phyloP scores from a whole-genome alignment of 2,113 vertebrate genomes.

The Sinocyclocheilus rhinocerous region DNA sequence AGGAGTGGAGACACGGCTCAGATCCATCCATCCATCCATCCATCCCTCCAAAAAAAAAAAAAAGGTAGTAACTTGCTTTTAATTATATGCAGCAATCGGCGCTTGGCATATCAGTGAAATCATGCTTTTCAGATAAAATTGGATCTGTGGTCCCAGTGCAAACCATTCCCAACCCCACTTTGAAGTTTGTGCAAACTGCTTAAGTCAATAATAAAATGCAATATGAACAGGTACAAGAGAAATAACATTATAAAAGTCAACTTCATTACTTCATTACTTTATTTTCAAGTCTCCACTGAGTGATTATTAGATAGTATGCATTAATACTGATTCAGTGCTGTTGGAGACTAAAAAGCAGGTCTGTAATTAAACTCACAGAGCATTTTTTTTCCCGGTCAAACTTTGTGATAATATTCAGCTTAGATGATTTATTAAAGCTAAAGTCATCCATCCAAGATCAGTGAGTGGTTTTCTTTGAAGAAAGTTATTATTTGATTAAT shows the following conservation, averaged over 20 bases:
- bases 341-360: neutral
- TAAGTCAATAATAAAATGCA: neutral
- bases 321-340: neutral
- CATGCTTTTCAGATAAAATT: neutral
- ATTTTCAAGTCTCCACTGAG: neutral
- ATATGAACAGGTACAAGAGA: neutral
- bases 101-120: neutral
- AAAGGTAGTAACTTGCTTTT: neutral
- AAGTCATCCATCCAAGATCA: neutral
- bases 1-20: neutral
- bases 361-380: neutral
- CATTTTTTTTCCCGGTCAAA: neutral
- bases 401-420: neutral
- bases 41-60: no score
- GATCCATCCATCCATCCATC: no score
- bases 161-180: neutral
- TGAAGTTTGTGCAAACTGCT: neutral
- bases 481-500: neutral
- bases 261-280: neutral
- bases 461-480: neutral
- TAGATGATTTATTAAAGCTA: neutral
- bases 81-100: neutral
- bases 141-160: neutral
- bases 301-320: neutral
- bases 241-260: neutral